Conservation (phyloP, 2,113 vertebrate species). For the Hystrix cristata region DNA sequence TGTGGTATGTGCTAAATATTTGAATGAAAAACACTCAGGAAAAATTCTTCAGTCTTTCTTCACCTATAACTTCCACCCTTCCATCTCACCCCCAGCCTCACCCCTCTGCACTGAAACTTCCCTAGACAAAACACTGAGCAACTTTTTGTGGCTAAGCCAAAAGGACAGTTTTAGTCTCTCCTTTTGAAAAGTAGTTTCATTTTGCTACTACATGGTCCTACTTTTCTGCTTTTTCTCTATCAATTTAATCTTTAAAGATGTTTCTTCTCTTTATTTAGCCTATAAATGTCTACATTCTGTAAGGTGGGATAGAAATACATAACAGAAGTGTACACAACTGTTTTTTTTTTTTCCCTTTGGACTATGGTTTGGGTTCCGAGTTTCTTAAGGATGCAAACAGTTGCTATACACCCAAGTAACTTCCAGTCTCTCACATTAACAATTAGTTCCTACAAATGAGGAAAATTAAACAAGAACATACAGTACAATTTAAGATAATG, state of each 20-base stretch:
- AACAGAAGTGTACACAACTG: neutral
- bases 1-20: neutral
- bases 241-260: neutral
- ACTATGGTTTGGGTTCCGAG: neutral
- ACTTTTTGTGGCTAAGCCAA: neutral
- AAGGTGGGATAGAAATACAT: neutral
- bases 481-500: slow-evolving; percentile 32
- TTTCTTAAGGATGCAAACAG: neutral
- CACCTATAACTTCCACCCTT: neutral
- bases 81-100: neutral
- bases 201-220: neutral
- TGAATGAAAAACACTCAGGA: neutral
- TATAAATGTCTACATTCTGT: neutral
- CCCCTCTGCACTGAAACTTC: neutral
- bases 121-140: neutral
- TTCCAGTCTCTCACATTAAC: neutral
- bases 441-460: slow-evolving; percentile 34
- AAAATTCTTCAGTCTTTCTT: neutral
- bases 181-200: neutral
- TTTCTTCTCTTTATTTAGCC: neutral
- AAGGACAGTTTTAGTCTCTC: neutral
- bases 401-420: neutral
- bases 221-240: neutral
- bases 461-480: neutral
- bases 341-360: neutral